These are phyloP conservation scores for Nansenia antarctica DNA, from an alignment of 2,113 vertebrate genomes.

Conservation along the genomic window DNA sequence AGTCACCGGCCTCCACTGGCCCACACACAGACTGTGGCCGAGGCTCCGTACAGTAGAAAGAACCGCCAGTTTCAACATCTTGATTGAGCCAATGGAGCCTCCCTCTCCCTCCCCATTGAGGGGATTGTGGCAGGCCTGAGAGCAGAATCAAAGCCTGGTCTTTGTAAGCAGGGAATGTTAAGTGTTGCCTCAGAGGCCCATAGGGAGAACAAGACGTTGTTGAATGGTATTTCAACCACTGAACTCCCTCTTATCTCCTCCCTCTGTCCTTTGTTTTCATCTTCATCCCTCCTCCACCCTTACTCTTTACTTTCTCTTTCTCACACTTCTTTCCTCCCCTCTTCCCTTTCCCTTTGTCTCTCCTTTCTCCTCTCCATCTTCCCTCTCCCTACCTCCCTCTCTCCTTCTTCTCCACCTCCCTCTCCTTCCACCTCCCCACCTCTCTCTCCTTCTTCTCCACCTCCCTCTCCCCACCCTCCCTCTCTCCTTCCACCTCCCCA, in stretches of 20 bases:
- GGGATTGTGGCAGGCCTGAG: neutral
- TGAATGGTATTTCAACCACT: neutral
- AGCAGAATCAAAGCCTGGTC: neutral
- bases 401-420: conserved; percentile 20
- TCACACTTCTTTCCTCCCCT: neutral
- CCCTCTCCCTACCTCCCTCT: conserved; percentile 30
- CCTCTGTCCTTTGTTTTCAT: neutral
- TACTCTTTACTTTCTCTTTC: neutral
- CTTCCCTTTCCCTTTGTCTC: neutral
- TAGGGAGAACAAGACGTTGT: neutral
- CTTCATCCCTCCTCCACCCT: neutral
- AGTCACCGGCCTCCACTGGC: too few species aligned
- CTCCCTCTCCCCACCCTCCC: neutral
- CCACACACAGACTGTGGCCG: neutral
- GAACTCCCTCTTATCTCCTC: too few species aligned
- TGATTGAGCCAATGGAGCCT: neutral
- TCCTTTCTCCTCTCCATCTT: too few species aligned
- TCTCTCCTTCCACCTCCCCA: neutral
- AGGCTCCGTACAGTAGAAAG: neutral
- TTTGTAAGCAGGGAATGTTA: neutral
- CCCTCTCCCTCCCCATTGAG: neutral
- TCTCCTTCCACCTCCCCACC: conserved; percentile 24
- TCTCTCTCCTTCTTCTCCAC: neutral
- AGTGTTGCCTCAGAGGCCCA: neutral
- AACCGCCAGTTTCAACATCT: neutral